Conservation (phyloP, 1,140 invertebrate genomes). For the Cataglyphis hispanica region DNA sequence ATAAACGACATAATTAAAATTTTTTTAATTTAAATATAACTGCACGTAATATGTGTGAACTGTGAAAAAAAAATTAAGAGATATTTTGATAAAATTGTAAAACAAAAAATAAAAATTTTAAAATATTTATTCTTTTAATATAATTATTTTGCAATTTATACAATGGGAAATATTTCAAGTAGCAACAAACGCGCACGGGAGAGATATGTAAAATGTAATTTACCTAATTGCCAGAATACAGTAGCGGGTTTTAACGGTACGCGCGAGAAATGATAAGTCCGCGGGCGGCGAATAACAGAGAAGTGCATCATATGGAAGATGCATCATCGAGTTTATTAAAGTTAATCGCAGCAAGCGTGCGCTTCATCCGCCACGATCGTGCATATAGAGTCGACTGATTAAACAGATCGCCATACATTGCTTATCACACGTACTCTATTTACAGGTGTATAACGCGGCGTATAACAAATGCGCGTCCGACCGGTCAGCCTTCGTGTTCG, state of each 20-base stretch:
- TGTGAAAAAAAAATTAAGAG: not conserved
- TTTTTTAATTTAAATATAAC: not conserved
- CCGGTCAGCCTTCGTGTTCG: not conserved
- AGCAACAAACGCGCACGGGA: not conserved
- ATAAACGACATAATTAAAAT: not conserved
- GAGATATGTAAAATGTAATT: not conserved
- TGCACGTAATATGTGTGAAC: too few relatives aligned
- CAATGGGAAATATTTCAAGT: not conserved
- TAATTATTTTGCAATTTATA: not conserved
- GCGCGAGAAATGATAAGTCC: constrained; percentile 2
- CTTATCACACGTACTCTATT: constrained; percentile 56
- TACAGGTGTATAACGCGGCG: constrained; percentile 42
- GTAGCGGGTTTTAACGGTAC: not conserved
- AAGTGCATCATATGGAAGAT: constrained; percentile 19
- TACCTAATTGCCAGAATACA: constrained; percentile 15
- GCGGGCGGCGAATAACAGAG: not conserved
- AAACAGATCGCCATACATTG: constrained; percentile 51
- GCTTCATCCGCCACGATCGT: constrained; percentile 7
- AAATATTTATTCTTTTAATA: too few relatives aligned
- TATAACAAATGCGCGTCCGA: constrained; percentile 46
- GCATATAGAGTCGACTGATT: constrained; percentile 46
- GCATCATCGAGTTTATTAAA: constrained; percentile 40
- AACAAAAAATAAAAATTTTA: not conserved
- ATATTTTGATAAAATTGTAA: not conserved
- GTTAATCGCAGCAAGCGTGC: constrained; percentile 32